Conservation (phyloP, 2,113 vertebrate species). For the Tyto alba region DNA sequence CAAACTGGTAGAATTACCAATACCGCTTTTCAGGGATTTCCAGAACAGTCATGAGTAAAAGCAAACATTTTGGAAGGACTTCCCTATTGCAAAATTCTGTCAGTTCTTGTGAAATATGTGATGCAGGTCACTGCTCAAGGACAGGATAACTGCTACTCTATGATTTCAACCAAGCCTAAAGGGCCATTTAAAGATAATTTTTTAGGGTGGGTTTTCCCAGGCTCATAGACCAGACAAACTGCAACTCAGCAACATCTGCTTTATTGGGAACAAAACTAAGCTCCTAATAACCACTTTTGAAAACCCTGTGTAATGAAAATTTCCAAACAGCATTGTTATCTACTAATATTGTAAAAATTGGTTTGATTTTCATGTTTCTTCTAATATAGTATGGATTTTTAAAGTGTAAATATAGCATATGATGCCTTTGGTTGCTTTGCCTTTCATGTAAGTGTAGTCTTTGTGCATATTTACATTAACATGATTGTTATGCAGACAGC, state of each 20-base stretch:
- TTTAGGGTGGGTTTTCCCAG: neutral
- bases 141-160: neutral
- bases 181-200: neutral
- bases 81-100: neutral
- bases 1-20: neutral
- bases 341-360: neutral
- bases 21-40: neutral
- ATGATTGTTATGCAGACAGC: neutral
- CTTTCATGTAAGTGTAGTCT: neutral
- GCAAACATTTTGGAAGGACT: neutral
- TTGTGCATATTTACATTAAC: neutral
- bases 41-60: neutral
- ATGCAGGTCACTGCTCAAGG: neutral
- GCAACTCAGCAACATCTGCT: neutral
- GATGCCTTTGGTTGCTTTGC: neutral
- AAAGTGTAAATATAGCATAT: fast-evolving
- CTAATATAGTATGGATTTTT: neutral
- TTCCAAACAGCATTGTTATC: neutral
- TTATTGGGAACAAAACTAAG: neutral
- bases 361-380: neutral
- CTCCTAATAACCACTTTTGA: neutral
- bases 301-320: neutral
- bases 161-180: neutral
- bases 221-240: neutral
- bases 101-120: neutral